Base-by-base conservation (phyloP, 1,140 invertebrate genomes). In the Oryctes rhinoceros region DNA sequence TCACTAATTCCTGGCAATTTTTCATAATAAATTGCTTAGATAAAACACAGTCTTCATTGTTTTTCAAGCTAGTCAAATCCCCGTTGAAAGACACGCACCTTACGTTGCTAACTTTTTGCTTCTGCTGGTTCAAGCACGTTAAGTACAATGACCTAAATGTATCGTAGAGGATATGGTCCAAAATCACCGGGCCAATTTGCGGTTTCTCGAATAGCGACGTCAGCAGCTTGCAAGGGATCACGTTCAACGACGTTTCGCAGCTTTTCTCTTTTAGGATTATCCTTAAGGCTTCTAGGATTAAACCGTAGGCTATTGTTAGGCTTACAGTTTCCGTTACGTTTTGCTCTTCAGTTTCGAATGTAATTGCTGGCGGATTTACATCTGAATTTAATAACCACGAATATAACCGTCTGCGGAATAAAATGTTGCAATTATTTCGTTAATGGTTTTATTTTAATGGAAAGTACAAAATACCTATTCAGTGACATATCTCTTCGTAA, bases 401-500 rank as follows among this genome's bases (percentile, higher is more conserved):
- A 86, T 94, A 96, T 18, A 97, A 88, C 48, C 96, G 90, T 9
- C 65, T 71, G 65, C 80, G 95, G 93, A 82, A 80, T 86, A 86
- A 83, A 80, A 62, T 71, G 67, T 71, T 62, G 15, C 7, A 35
- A 71, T 35, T 67, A 24, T 24, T 18, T n/a, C 49, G n/a, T 0
- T 9, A 53, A 4, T 53, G 49, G 4, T 11, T 53, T 11, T 53
- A 53, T 67, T 67, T 20, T 0, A 65, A 65, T 67, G 3, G 35
- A 24, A 9, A 24, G n/a, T n/a, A n/a, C n/a, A 6, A 35, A 35
- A 37, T 71, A 71, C 91, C 94, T 91, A 87, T 98, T 98, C 15
- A 98, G 90, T 67, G 96, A 97, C 94, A 97, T 97, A 86, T 98
- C 97, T 82, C 97, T 90, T 67, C 97, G 88, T 11, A 98, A 88